These are phyloP conservation scores for Panurus biarmicus DNA, from an alignment of 2,113 vertebrate species.

Conservation along the genomic window DNA sequence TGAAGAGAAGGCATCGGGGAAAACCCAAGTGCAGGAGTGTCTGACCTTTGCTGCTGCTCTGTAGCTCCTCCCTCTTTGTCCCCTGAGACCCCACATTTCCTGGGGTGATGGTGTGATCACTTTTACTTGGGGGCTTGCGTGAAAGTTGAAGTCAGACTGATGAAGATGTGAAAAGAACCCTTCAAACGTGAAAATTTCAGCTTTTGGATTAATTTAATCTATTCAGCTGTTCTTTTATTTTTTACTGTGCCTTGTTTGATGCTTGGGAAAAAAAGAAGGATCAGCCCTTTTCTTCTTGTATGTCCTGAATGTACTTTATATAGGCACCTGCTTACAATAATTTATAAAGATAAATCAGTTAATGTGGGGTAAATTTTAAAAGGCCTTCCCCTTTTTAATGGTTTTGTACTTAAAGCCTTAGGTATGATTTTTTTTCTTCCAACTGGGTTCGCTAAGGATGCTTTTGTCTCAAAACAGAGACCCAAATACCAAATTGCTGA, in stretches of 20 bases:
- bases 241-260: background rate
- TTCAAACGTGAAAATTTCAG: background rate
- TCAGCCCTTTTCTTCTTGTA: background rate
- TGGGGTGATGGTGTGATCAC: background rate
- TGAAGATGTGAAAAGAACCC: background rate
- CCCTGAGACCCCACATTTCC: background rate
- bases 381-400: background rate
- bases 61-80: background rate
- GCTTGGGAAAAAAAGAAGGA: background rate
- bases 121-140: background rate
- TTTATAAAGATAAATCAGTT: background rate
- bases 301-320: background rate
- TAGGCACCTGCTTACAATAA: background rate
- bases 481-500: conserved; percentile 5
- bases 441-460: background rate
- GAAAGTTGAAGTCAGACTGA: background rate
- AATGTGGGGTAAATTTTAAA: background rate
- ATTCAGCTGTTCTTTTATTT: background rate
- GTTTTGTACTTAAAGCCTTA: background rate
- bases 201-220: background rate
- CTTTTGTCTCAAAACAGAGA: background rate
- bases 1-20: background rate
- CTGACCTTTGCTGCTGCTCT: background rate
- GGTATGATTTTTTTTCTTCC: background rate
- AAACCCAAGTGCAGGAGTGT: background rate